Base-by-base conservation (phyloP, 64 coral and sea anemone species). In the Stylophora pistillata region DNA sequence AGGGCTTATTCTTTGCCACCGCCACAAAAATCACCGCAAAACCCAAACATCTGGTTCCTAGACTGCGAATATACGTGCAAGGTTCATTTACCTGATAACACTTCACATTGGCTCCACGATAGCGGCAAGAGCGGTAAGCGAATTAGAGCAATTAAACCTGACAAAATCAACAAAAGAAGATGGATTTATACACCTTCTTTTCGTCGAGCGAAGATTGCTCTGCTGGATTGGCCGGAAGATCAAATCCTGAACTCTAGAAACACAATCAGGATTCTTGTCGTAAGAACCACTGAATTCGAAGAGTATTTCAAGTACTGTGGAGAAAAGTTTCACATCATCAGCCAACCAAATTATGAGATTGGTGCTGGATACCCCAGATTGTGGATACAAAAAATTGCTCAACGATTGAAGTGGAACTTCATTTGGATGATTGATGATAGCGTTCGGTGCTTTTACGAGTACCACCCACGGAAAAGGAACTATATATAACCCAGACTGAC, bases 371-470 rank as follows among this genome's bases (percentile, higher is more conserved):
- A 89, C 29, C 7, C 87, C 0, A 34, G 87, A 71, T 72, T 30
- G 25, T 89, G 87, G 74, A 89, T 89, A 16, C 75, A 56, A 53
- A 89, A 89, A 69, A 79, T 89, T 78, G 87, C 87, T 26, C 27
- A 55, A 4, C 53, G 61, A 21, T 55, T 79, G 59, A 30, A 55
- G 11, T 52, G 78, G 12, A 13, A 71, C 13, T 89, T 78, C 54
- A 89, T 79, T 5, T 89, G 87, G 87, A 89, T 89, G 87, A 89
- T 71, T 78, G 87, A 89, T 71, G 63, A 89, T 21, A 73, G 72
- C 29, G 84, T 86, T 2, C 56, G 73, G 30, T 58, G 72, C 15
- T 86, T 86, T 57, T 78, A 70, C 53, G 87, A 89, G 47, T 54
- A 70, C 15, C 61, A 89, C 29, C 87, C 74, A 0, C 37, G 6